Conservation (phyloP, 2,888 invertebrate species). For the Laspeyria flexula region DNA sequence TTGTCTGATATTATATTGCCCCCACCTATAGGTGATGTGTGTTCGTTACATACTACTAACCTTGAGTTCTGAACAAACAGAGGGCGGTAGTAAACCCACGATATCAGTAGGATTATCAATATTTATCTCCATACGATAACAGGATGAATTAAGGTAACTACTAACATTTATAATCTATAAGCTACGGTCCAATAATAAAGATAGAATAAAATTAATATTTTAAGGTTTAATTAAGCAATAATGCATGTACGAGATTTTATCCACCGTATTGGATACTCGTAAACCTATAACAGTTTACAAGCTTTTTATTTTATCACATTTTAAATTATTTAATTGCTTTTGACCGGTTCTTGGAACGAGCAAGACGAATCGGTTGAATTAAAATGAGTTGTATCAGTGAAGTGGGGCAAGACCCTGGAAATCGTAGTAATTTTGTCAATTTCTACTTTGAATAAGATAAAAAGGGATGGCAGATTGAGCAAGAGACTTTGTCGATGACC, state of each 20-base stretch:
- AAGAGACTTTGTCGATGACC: slow-evolving; percentile 70
- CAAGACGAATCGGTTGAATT: slow-evolving; percentile 26
- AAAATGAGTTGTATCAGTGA: slow-evolving; percentile 18
- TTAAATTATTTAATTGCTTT: slow-evolving; percentile 35
- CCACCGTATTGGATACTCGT: slow-evolving; percentile 22
- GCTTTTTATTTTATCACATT: slow-evolving; percentile 35
- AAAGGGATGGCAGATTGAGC: slow-evolving; percentile 41
- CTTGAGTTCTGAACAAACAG: slow-evolving; percentile 50
- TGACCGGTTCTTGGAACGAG: slow-evolving; percentile 24
- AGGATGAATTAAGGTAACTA: slow-evolving; percentile 57
- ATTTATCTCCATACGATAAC: slow-evolving; percentile 68
- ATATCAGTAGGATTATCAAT: slow-evolving; percentile 74
- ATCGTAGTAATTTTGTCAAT: not conserved
- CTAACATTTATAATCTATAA: slow-evolving; percentile 22
- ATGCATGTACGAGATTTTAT: slow-evolving; percentile 17
- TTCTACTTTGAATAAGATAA: slow-evolving; percentile 40
- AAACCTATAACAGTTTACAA: slow-evolving; percentile 33
- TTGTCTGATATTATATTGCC: too few relatives aligned
- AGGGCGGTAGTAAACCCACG: slow-evolving; percentile 47
- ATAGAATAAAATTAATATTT: slow-evolving; percentile 38
- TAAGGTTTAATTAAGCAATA: slow-evolving; percentile 37
- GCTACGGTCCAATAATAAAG: slow-evolving; percentile 26
- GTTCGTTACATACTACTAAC: slow-evolving; percentile 32
- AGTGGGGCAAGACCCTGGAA: not conserved
- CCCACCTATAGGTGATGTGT: slow-evolving; percentile 14